phyloP scores from a whole-genome alignment of 2,888 invertebrate genomes.

The Dolichopus griseipennis region DNA sequence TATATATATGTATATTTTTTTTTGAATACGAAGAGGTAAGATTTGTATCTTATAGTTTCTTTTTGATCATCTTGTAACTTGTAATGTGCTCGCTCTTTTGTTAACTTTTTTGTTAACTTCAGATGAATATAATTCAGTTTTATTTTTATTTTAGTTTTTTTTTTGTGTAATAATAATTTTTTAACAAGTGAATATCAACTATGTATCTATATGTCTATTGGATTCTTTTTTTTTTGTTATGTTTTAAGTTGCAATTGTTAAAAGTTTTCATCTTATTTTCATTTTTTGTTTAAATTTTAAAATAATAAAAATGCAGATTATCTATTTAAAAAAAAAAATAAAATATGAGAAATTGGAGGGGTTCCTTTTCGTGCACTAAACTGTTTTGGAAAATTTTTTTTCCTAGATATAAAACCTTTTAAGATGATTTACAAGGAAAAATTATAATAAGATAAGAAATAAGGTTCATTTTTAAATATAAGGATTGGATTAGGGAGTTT shows the following conservation, averaged over 20 bases:
- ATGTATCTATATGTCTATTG: background rate
- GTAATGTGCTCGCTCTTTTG: background rate
- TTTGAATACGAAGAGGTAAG: background rate
- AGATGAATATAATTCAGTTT: background rate
- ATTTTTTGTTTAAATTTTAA: background rate
- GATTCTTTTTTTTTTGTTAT: background rate
- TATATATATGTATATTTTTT: background rate
- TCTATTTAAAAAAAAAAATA: no score
- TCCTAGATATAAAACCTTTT: no score
- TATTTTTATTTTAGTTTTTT: background rate
- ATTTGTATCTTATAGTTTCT: background rate
- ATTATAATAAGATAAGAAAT: no score
- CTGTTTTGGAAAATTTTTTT: no score
- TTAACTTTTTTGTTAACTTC: background rate
- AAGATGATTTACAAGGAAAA: no score
- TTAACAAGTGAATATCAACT: constrained; percentile 4
- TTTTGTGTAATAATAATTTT: constrained; percentile 1
- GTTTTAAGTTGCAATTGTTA: background rate
- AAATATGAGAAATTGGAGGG: no score
- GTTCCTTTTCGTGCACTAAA: no score
- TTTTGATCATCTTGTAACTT: background rate
- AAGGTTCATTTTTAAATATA: no score
- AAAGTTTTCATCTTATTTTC: background rate
- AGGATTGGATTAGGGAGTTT: no score
- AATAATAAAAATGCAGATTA: no score